These are phyloP conservation scores for Caenorhabditis virilis DNA, from an alignment of 2,888 invertebrate genomes.

Conservation along the genomic window DNA sequence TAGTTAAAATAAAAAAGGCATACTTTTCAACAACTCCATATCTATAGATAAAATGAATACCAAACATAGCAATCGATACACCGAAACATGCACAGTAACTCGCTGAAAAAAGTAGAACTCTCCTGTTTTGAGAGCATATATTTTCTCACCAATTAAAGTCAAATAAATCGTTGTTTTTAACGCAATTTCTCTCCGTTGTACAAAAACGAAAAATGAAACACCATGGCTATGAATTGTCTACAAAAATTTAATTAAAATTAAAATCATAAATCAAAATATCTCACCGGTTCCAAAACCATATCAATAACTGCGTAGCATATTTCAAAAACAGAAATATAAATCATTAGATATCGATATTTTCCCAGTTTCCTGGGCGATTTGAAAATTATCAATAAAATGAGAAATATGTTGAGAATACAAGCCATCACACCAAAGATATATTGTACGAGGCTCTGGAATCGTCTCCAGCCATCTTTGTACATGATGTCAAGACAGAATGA, in stretches of 20 bases:
- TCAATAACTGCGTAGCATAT: constrained; percentile 21
- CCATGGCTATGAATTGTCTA: constrained; percentile 18
- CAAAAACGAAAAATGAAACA: constrained; percentile 19
- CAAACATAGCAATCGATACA: constrained; percentile 21
- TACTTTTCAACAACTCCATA: constrained; percentile 23
- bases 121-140: too few species aligned
- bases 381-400: constrained; percentile 15
- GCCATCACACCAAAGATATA: constrained; percentile 10
- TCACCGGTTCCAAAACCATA: constrained; percentile 18
- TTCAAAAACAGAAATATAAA: constrained; percentile 21
- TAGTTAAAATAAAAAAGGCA: too few species aligned
- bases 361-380: constrained; percentile 23
- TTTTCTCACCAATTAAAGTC: background rate
- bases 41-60: constrained; percentile 28
- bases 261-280: background rate
- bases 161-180: constrained; percentile 3
- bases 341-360: constrained; percentile 17
- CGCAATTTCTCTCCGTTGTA: constrained; percentile 9
- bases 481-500: too few species aligned
- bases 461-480: too few species aligned
- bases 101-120: too few species aligned
- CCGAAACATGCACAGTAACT: constrained; percentile 26
- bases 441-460: too few species aligned
- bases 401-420: constrained; percentile 6
- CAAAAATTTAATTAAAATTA: background rate